Base-by-base conservation (phyloP, 2,113 vertebrate genomes). In the Calyptomena viridis region DNA sequence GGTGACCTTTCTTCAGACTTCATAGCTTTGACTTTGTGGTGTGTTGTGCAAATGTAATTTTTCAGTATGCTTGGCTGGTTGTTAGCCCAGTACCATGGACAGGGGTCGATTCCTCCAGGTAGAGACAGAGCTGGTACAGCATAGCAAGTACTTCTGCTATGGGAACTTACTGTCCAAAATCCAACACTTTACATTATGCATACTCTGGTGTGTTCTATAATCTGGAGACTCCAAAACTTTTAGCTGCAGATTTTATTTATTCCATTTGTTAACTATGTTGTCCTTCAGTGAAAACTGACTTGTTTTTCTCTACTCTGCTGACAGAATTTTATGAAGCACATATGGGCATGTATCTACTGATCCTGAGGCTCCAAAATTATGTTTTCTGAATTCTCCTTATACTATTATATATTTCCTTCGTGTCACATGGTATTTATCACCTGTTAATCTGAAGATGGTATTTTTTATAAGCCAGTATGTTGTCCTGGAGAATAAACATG, bases 121-220 rank as follows among this genome's bases (percentile, higher is more conserved):
- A 0, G 11, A 8, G 12, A 14, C 1, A 0, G 39, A 5, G 4
- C 53, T 46, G 53, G 5, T 37, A 4, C 7, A 30, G 30, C 8
- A 2, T 2, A 6, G n/a, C 19, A 18, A 19, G 40, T 9, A 8
- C 12, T 46, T n/a, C 24, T 81, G 64, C 12, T 42, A 2, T 79
- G 66, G 31, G 24, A 90, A 22, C 5, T 71, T 58, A 9, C 1
- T 27, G 0, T 28, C 75, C 47, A 25, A 6, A 92, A 68, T 58
- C 30, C 25, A 58, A 0, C 0, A 1, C 3, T 64, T 83, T 44
- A 15, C 18, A 2, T 50, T 64, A 7, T 42, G 15, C 44, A 12
- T 46, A 5, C 17, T 63, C 40, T 68, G 24, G 10, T 5, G 2
- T 14, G 12, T 59, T 68, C 27, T 91, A 18, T 76, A 64, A 11